Base-by-base conservation (phyloP, 2,113 vertebrate species). In the Bufo bufo region DNA sequence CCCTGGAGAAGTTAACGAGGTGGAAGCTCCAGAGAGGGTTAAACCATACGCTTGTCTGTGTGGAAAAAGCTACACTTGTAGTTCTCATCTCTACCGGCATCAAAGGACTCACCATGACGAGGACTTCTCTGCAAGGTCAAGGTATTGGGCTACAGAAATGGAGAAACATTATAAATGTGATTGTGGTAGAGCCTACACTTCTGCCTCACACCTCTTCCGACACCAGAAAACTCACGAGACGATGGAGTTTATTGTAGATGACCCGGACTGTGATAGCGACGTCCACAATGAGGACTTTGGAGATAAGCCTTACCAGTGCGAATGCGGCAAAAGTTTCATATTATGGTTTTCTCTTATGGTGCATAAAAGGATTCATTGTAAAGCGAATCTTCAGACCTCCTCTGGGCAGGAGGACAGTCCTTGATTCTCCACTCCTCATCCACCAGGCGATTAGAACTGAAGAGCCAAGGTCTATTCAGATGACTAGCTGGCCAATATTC, bases 291-390 rank as follows among this genome's bases (percentile, higher is more conserved):
- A 75, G 72, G 17, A 75, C 16, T 16, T 6, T 49, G 45, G 4
- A 4, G 45, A 9, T 20, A 75, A 75, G 17, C 72, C 72, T 50
- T 20, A 75, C 47, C 72, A 75, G 9, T 75, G 72, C 4, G 72
- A 75, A 75, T 75, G 72, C 4, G 72, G 72, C 2, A 75, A 75
- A 50, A 75, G 72, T 11, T 75, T 81, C 17, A 61, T 81, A 0
- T 20, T 81, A 1, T 61, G 56, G 56, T 81, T 81, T 63, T 81
- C 56, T 19, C 79, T 81, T 14, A 61, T 81, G 58, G 33, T 81
- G 58, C 79, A 81, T 23, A 81, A 63, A 20, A 81, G 12, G n/a
- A 47, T 81, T 45, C 79, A 81, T 61, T 81, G 79, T 50, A 75
- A 75, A 14, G 72, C 17, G 3, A 49, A 75, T 7, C 45, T 49